These are phyloP conservation scores for Drosophila nannoptera DNA, from an alignment of 1,140 invertebrate species.

Conservation along the genomic window DNA sequence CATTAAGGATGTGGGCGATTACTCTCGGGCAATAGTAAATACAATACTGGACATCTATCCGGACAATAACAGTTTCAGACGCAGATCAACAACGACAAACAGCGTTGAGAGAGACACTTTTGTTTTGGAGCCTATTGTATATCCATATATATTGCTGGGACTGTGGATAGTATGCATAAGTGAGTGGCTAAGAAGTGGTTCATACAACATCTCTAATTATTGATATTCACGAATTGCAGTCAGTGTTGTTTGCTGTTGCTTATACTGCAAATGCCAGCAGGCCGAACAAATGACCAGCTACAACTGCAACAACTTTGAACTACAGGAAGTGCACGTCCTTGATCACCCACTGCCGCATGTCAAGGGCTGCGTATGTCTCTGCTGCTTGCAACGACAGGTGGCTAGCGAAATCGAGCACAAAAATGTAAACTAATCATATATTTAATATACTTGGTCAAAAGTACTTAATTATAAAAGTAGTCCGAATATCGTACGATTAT, in stretches of 20 bases:
- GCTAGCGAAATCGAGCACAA: slow-evolving; percentile 38
- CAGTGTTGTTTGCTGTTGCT: slow-evolving; percentile 38
- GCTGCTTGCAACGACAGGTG: slow-evolving; percentile 51
- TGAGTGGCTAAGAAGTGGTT: slow-evolving; percentile 2
- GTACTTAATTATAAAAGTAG: too few species aligned
- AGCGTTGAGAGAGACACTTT: background rate
- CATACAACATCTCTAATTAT: background rate
- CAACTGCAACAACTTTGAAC: slow-evolving; percentile 37
- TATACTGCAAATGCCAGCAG: slow-evolving; percentile 51
- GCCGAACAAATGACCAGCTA: slow-evolving; percentile 40
- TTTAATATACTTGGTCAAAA: too few species aligned
- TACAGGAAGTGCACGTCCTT: slow-evolving; percentile 49
- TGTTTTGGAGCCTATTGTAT: slow-evolving; percentile 21
- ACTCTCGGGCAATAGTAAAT: slow-evolving; percentile 14
- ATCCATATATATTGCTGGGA: slow-evolving; percentile 34
- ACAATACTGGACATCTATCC: slow-evolving; percentile 22
- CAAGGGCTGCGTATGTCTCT: slow-evolving; percentile 45
- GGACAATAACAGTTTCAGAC: slow-evolving; percentile 8
- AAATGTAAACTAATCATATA: slow-evolving; percentile 12
- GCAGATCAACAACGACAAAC: background rate
- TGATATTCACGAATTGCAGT: slow-evolving; percentile 11
- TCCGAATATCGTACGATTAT: too few species aligned
- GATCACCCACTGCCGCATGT: slow-evolving; percentile 38
- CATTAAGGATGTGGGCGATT: slow-evolving; percentile 1
- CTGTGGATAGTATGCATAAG: slow-evolving; percentile 52